These are phyloP conservation scores for Drosophila santomea DNA, from an alignment of 1,140 invertebrate genomes.

Conservation along the genomic window DNA sequence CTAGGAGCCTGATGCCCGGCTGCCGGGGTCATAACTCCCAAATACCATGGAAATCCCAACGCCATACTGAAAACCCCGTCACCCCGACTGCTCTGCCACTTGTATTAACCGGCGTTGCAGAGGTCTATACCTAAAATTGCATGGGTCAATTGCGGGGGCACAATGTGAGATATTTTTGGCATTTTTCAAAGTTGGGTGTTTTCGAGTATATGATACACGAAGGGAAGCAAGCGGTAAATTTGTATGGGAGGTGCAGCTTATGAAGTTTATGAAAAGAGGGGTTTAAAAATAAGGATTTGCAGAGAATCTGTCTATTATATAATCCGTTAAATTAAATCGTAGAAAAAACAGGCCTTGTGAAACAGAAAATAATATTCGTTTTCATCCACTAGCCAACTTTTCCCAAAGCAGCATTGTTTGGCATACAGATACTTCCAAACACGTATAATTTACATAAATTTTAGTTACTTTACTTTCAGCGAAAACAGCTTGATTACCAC, in stretches of 20 bases:
- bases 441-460: too few species aligned
- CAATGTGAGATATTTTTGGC: slow-evolving; percentile 51
- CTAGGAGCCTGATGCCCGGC: slow-evolving; percentile 17
- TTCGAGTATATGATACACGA: slow-evolving; percentile 31
- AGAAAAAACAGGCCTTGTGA: too few species aligned
- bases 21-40: slow-evolving; percentile 5
- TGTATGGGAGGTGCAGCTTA: too few species aligned
- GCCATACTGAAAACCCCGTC: neutral
- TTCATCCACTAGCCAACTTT: too few species aligned
- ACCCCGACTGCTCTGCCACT: neutral
- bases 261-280: neutral
- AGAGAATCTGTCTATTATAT: too few species aligned
- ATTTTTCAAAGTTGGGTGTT: slow-evolving; percentile 29
- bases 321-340: too few species aligned
- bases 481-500: too few species aligned
- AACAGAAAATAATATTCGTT: too few species aligned
- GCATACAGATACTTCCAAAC: too few species aligned
- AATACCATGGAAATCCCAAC: slow-evolving; percentile 14
- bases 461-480: too few species aligned
- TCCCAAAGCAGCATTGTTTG: too few species aligned
- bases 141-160: slow-evolving; percentile 53
- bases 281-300: neutral
- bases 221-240: neutral
- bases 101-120: slow-evolving; percentile 32
- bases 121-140: slow-evolving; percentile 7